Evolutionary conservation across 2,888 invertebrate species (phyloP), one percentile per base, ranked within the genome.

Genomic region (Lamellibrachia satsuma): DNA sequence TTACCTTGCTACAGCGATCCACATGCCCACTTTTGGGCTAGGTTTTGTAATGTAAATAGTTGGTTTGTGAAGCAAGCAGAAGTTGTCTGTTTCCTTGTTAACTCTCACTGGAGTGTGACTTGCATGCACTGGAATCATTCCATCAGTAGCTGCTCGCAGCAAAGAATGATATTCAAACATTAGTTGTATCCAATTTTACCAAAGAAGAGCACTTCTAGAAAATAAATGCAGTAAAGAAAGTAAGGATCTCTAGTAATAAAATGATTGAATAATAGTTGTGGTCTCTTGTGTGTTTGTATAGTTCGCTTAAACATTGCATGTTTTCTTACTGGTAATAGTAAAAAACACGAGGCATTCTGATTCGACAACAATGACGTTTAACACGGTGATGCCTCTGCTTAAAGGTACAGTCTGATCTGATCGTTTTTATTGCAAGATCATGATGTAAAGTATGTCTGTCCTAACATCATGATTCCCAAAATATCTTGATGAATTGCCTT

Each of bases 231-330:
- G 6, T 75, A 75, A 75, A 22, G 75, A 75, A 75, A 75, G 75
- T 75, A 75, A 75, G 75, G 75, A 75, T 75, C 75, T 75, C 75
- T 75, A 75, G 75, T 75, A 75, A 75, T 75, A 75, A 75, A 75
- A 75, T 15, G 75, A 75, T 75, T 75, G 75, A 75, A 75, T 75
- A 75, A 75, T 15, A 22, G 22, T 75, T 75, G 15, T 75, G 1
- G 75, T 75, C 75, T 75, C 22, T 15, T 39, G 11, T 3, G 75
- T 75, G 75, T 75, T 11, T 75, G 75, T 75, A 4, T 60, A 4
- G 60, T 60, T 60, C 1, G 22, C 60, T 2, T 60, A 60, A 15
- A 60, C 15, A 60, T 4, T 15, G 4, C 60, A 15, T 11, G 6
- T 75, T 75, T 11, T 75, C n/a, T 75, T 2, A 22, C n/a, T 4